Conservation (phyloP, 2,888 invertebrate genomes). For the Heteromurus nitidus region DNA sequence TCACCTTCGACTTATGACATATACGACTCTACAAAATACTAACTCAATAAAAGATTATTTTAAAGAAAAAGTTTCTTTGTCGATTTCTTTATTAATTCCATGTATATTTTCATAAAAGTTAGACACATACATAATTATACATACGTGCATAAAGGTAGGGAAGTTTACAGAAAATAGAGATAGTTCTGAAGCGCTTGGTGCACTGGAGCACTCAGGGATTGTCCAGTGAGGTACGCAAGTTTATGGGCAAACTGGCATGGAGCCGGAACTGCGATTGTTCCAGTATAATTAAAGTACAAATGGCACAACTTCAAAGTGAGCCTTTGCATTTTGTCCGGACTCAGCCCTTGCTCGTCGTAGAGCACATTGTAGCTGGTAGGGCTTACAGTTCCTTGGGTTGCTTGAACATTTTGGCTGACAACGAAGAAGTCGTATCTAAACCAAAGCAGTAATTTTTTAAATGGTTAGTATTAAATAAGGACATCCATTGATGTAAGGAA, state of each 20-base stretch:
- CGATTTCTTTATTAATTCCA: no score
- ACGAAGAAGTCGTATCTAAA: slow-evolving; percentile 91
- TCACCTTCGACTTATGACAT: no score
- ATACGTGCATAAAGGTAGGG: no score
- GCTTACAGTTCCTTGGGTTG: slow-evolving; percentile 94
- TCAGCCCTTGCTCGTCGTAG: slow-evolving; percentile 82
- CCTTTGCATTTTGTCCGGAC: slow-evolving; percentile 86
- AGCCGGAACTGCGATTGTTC: slow-evolving; percentile 77
- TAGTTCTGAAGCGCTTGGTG: background rate
- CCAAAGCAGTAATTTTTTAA: background rate
- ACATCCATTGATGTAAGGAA: background rate
- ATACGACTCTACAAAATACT: no score
- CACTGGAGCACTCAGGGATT: background rate
- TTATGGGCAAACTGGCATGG: slow-evolving; percentile 79
- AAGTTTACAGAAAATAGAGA: slow-evolving; percentile 2
- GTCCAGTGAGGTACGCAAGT: slow-evolving; percentile 78
- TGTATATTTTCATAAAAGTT: no score
- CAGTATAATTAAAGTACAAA: slow-evolving; percentile 93
- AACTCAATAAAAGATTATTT: no score
- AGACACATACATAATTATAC: no score
- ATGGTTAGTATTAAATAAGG: background rate
- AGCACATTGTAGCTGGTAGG: slow-evolving; percentile 94
- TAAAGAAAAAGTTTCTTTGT: no score
- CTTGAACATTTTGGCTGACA: slow-evolving; percentile 88
- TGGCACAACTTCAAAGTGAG: slow-evolving; percentile 91